These are phyloP conservation scores for Danaus chrysippus DNA, from an alignment of 2,888 invertebrate genomes.

Conservation along the genomic window DNA sequence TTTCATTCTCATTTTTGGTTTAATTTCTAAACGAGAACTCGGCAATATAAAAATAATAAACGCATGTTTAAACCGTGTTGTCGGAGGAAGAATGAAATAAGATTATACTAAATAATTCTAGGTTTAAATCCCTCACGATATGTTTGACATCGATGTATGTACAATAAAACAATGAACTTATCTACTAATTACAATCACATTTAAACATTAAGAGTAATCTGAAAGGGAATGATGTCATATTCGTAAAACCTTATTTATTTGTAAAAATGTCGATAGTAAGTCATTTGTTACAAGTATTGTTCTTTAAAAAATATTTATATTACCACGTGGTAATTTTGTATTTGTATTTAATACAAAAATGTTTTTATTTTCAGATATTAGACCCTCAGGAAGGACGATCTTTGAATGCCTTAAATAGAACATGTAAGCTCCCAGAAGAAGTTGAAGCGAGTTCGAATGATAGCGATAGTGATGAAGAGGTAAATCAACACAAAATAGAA, in stretches of 20 bases:
- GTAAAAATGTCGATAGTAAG: too few relatives aligned
- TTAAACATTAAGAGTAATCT: constrained; percentile 18
- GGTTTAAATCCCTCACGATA: too few relatives aligned
- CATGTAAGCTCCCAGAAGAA: constrained; percentile 4
- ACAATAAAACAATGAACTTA: constrained; percentile 14
- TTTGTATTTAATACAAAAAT: too few relatives aligned
- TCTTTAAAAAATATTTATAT: too few relatives aligned
- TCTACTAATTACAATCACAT: constrained; percentile 6
- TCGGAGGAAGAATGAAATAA: too few relatives aligned
- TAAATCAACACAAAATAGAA: constrained; percentile 19
- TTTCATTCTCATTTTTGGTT: constrained; percentile 18
- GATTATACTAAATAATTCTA: too few relatives aligned
- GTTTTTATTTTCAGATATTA: constrained; percentile 15
- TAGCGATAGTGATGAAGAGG: constrained; percentile 38
- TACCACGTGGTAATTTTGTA: too few relatives aligned
- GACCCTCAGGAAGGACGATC: constrained; percentile 15
- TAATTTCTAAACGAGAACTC: too few relatives aligned
- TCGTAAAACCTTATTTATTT: too few relatives aligned
- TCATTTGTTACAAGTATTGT: too few relatives aligned
- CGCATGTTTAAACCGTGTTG: too few relatives aligned
- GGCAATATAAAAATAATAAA: too few relatives aligned
- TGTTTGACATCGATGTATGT: constrained; percentile 23
- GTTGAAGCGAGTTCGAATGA: constrained; percentile 39
- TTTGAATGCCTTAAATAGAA: constrained; percentile 4
- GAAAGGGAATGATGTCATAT: constrained; percentile 26